Percentiles rank a stretch among this genome's conserved stretches.
Evolutionary conservation across 2,888 invertebrate species (phyloP).

Genomic region (Morinoia aosen): DNA sequence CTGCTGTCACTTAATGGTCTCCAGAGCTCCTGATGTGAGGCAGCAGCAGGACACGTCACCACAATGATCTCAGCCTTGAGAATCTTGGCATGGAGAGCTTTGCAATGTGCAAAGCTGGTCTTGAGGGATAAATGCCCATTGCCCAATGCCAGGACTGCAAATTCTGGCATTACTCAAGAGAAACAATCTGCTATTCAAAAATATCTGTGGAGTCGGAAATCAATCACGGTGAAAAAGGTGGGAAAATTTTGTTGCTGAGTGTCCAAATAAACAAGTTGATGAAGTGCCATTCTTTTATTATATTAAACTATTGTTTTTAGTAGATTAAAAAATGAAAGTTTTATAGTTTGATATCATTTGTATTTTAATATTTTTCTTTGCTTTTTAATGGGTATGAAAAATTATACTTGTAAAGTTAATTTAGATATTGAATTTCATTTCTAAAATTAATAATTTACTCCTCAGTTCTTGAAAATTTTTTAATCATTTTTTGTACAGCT

Average conservation of each 20-base stretch:
- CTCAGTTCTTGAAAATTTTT: too few species aligned
- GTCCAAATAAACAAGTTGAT: too few species aligned
- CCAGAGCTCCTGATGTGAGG: not conserved
- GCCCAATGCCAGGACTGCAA: not conserved
- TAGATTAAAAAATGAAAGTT: too few species aligned
- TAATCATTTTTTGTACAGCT: too few species aligned
- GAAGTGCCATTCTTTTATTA: not conserved
- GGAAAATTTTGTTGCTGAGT: not conserved
- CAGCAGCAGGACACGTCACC: not conserved
- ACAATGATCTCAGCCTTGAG: conserved; percentile 18
- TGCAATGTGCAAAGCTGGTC: conserved; percentile 30
- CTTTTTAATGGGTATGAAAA: too few species aligned
- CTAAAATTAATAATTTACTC: too few species aligned
- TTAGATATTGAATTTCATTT: too few species aligned
- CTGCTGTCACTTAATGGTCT: not conserved
- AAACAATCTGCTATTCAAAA: not conserved
- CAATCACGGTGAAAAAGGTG: conserved; percentile 38
- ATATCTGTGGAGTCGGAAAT: not conserved
- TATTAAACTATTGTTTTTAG: too few species aligned
- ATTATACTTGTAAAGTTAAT: too few species aligned
- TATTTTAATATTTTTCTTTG: too few species aligned
- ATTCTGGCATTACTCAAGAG: not conserved
- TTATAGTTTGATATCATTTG: too few species aligned
- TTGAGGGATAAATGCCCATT: not conserved
- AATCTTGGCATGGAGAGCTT: conserved; percentile 34